These are phyloP conservation scores for Sycobia sp. DNA, from an alignment of 1,140 invertebrate species.

Conservation along the genomic window DNA sequence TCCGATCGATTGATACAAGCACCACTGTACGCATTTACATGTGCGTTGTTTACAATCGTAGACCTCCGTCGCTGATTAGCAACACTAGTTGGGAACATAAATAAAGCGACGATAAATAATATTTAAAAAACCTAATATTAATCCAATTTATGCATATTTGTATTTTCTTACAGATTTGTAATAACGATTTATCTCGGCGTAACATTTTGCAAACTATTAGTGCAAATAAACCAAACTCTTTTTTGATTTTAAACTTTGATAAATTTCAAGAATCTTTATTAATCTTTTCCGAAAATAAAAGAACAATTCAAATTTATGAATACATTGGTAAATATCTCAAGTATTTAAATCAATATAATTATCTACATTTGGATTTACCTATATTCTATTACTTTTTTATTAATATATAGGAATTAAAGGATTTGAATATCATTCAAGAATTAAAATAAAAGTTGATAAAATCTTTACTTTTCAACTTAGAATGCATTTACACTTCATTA, in stretches of 20 bases:
- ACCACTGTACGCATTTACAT: no score
- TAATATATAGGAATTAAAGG: constrained; percentile 43
- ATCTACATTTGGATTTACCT: no score
- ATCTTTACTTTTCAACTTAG: constrained; percentile 35
- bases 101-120: not conserved
- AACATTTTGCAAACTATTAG: constrained; percentile 44
- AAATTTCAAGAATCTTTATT: constrained; percentile 44
- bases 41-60: no score
- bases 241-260: constrained; percentile 44
- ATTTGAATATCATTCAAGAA: constrained; percentile 41
- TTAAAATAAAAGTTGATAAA: constrained; percentile 42
- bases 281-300: constrained; percentile 44
- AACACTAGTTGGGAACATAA: no score
- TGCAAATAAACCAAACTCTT: constrained; percentile 38
- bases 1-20: no score
- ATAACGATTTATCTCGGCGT: constrained; percentile 14
- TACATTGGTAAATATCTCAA: constrained; percentile 41
- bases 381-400: not conserved
- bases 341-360: constrained; percentile 6
- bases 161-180: constrained; percentile 39
- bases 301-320: constrained; percentile 44
- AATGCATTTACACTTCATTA: constrained; percentile 32
- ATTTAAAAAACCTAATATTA: not conserved
- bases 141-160: not conserved
- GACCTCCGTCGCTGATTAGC: no score